Conservation (phyloP, 2,113 vertebrate species). For the Hirundichthys speculiger region DNA sequence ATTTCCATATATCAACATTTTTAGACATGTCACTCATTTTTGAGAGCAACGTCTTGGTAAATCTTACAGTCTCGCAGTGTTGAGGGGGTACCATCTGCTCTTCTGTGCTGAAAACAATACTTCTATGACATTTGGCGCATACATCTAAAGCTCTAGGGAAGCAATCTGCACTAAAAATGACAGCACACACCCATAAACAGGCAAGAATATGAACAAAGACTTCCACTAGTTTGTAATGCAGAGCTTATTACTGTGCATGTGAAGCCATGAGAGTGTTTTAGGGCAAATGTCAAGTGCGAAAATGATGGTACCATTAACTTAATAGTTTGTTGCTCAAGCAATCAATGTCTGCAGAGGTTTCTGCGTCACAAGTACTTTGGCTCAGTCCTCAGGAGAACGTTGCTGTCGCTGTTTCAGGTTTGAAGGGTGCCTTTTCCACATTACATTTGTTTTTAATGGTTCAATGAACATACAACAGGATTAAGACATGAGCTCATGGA, state of each 20-base stretch:
- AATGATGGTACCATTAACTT: too few species aligned
- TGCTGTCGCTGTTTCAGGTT: too few species aligned
- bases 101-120: neutral
- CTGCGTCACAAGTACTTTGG: too few species aligned
- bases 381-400: too few species aligned
- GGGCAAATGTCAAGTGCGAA: neutral
- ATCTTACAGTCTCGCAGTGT: slow-evolving; percentile 3
- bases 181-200: neutral
- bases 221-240: slow-evolving; percentile 8
- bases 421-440: too few species aligned
- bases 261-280: neutral
- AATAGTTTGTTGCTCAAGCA: too few species aligned
- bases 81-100: neutral
- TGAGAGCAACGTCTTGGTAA: neutral
- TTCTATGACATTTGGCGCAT: slow-evolving; percentile 10
- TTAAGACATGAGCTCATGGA: too few species aligned
- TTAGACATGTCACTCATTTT: slow-evolving; percentile 27
- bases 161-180: slow-evolving; percentile 25
- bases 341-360: too few species aligned
- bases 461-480: too few species aligned
- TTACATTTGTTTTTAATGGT: too few species aligned
- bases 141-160: slow-evolving; percentile 11
- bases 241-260: slow-evolving; percentile 7
- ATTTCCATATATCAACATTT: slow-evolving; percentile 37
- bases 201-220: slow-evolving; percentile 7